Percentiles rank a stretch among this genome's conserved stretches.
Evolutionary conservation across 2,888 invertebrate species (phyloP).

Genomic region (Lycophotia porphyrea): DNA sequence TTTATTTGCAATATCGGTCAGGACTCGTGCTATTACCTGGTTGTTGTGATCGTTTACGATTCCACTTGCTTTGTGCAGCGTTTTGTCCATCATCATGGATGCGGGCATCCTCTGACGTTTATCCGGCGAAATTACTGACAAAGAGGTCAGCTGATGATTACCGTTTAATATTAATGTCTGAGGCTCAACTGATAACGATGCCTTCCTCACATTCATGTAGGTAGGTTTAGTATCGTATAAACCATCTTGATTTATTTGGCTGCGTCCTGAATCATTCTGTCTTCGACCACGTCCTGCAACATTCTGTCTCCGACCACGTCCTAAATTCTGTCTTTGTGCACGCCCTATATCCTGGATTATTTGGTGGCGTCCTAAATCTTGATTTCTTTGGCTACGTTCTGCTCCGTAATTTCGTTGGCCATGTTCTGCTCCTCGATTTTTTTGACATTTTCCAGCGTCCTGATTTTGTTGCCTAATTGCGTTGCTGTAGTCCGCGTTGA

Average conservation of each 20-base stretch:
- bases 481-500: constrained; percentile 48
- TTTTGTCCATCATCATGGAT: constrained; percentile 59
- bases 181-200: constrained; percentile 65
- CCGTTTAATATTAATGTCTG: constrained; percentile 69
- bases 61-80: constrained; percentile 49
- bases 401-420: constrained; percentile 12
- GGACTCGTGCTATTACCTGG: constrained; percentile 62
- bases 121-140: constrained; percentile 57
- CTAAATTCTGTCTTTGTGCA: constrained; percentile 19
- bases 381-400: constrained; percentile 31
- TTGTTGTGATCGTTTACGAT: constrained; percentile 61
- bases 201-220: constrained; percentile 69
- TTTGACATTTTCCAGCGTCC: constrained; percentile 15
- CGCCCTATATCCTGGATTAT: constrained; percentile 9
- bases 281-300: constrained; percentile 18
- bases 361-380: constrained; percentile 12
- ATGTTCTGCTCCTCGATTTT: constrained; percentile 7
- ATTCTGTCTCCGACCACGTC: constrained; percentile 25
- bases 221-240: constrained; percentile 65
- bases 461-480: constrained; percentile 42
- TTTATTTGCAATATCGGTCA: constrained; percentile 69
- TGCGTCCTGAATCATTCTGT: constrained; percentile 22
- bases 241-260: constrained; percentile 25
- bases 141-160: constrained; percentile 60
- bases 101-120: constrained; percentile 60